phyloP scores from a whole-genome alignment of 2,113 vertebrate species.

The Ancistrus triradiatus region DNA sequence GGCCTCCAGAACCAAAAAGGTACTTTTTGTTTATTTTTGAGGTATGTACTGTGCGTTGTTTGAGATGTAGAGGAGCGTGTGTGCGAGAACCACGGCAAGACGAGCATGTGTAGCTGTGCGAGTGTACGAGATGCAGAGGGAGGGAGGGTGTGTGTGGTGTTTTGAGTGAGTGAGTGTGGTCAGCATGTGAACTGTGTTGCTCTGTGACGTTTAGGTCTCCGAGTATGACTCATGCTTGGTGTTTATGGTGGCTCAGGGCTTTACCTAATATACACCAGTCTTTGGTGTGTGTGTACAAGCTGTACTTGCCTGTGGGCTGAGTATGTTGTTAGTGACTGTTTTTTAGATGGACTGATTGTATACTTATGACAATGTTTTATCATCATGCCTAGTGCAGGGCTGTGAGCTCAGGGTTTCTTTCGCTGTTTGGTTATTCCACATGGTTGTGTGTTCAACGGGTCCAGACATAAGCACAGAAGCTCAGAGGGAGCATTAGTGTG shows the following conservation, averaged over 20 bases:
- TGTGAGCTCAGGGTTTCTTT: no score
- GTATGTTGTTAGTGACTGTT: constrained; percentile 20
- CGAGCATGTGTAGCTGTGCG: constrained; percentile 17
- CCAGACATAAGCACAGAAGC: constrained; percentile 11
- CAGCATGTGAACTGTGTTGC: constrained; percentile 39
- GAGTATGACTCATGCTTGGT: constrained; percentile 39
- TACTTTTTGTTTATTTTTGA: constrained; percentile 58
- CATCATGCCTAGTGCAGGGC: neutral
- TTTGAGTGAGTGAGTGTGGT: constrained; percentile 36
- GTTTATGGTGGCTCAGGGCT: constrained; percentile 42
- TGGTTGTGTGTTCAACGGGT: no score
- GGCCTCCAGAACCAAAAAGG: constrained; percentile 50
- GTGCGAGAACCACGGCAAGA: no score
- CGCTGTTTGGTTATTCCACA: neutral
- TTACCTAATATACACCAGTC: constrained; percentile 31
- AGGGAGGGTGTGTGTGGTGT: constrained; percentile 24
- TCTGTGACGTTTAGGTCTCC: constrained; percentile 38
- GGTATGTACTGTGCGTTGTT: no score
- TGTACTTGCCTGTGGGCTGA: neutral
- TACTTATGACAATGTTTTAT: no score
- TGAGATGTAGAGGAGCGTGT: constrained; percentile 1
- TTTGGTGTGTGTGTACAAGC: constrained; percentile 19
- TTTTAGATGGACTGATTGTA: no score
- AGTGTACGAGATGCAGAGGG: constrained; percentile 14
- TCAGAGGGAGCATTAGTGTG: constrained; percentile 45